phyloP scores from a whole-genome alignment of 2,113 vertebrate species.

The Sturnira hondurensis region DNA sequence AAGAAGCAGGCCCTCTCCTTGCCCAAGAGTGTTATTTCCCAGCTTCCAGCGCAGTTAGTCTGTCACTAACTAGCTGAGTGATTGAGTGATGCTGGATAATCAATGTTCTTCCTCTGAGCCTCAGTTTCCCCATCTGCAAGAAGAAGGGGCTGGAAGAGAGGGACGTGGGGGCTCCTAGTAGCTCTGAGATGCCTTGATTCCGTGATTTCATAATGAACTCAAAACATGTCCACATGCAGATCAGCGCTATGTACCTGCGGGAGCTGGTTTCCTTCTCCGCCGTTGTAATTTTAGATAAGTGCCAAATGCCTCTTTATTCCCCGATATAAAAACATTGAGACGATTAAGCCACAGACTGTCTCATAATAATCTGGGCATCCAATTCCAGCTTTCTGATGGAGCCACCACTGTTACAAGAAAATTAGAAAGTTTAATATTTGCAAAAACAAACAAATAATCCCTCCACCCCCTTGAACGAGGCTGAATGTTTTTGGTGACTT shows the following conservation, averaged over 20 bases:
- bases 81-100: neutral
- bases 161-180: neutral
- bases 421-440: constrained; percentile 40
- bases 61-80: neutral
- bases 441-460: constrained; percentile 42
- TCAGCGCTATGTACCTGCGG: constrained; percentile 67
- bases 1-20: accelerated
- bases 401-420: neutral
- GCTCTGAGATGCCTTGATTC: constrained; percentile 4
- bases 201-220: constrained; percentile 40
- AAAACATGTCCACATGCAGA: constrained; percentile 48
- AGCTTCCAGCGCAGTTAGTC: neutral
- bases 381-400: constrained; percentile 66
- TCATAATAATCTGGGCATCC: constrained; percentile 64
- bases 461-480: neutral
- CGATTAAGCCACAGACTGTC: constrained; percentile 67
- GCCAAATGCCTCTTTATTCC: constrained; percentile 64
- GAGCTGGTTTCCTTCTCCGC: constrained; percentile 59
- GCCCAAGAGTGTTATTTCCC: neutral
- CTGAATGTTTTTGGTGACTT: neutral
- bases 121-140: constrained; percentile 10
- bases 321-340: constrained; percentile 51
- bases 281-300: constrained; percentile 80
- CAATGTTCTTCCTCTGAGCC: neutral
- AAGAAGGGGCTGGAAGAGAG: neutral